A percentile compares a stretch with the other conserved stretches of the same genome.
Conservation (phyloP, 2,797 vertebrate species). For the Hephaestus fuliginosus region DNA sequence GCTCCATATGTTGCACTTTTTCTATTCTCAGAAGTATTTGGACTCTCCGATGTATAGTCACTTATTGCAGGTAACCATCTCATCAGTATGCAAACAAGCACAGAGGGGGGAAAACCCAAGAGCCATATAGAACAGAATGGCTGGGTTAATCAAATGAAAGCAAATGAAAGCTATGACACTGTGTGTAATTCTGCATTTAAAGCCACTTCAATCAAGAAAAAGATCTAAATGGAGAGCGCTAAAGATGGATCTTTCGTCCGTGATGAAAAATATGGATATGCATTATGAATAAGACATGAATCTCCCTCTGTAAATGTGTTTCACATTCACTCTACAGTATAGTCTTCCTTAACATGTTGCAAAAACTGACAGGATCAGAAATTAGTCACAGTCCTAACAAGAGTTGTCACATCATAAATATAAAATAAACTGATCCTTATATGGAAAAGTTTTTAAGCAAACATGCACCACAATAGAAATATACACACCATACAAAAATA, state of each 20-base stretch:
- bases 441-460: background rate
- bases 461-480: background rate
- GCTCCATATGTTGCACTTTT: conserved; percentile 20
- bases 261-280: background rate
- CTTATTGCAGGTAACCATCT: conserved; percentile 23
- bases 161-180: conserved; percentile 13
- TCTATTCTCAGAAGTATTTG: conserved; percentile 31
- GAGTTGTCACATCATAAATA: background rate
- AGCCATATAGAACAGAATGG: conserved; percentile 13
- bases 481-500: background rate
- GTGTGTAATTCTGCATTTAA: conserved; percentile 9
- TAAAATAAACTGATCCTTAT: background rate
- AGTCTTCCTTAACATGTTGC: background rate
- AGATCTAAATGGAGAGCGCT: background rate
- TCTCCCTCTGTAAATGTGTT: background rate
- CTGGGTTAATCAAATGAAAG: conserved; percentile 23
- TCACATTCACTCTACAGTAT: background rate
- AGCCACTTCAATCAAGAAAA: conserved; percentile 9
- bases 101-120: background rate
- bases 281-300: background rate
- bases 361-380: background rate
- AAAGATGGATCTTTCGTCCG: background rate
- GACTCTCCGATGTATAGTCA: background rate
- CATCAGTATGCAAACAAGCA: conserved; percentile 19
- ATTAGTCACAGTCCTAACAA: background rate